Conservation (phyloP, 2,888 invertebrate species). For the Nymphalis polychloros region DNA sequence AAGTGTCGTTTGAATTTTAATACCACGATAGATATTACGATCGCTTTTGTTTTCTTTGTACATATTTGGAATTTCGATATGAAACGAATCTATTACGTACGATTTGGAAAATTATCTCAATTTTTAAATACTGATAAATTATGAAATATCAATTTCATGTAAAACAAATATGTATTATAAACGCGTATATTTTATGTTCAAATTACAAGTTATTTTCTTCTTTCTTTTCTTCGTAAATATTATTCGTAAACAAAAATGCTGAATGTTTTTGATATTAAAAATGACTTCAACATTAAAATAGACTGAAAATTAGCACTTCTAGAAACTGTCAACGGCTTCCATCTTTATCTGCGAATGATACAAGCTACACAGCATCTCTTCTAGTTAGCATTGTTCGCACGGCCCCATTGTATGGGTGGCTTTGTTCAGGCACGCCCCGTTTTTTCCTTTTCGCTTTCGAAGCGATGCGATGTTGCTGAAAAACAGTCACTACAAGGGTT, state of each 20-base stretch:
- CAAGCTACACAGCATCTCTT: slow-evolving; percentile 63
- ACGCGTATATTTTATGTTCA: not conserved
- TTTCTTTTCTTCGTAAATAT: too few species aligned
- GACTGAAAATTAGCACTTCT: slow-evolving; percentile 14
- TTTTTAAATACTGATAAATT: too few species aligned
- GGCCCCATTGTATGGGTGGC: slow-evolving; percentile 68
- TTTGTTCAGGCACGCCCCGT: slow-evolving; percentile 78
- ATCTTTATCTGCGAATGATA: slow-evolving; percentile 75
- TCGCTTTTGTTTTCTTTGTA: slow-evolving; percentile 27
- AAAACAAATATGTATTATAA: not conserved
- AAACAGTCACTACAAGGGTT: slow-evolving; percentile 50
- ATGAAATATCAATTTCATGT: too few species aligned
- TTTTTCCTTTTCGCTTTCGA: slow-evolving; percentile 73
- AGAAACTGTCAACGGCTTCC: slow-evolving; percentile 30
- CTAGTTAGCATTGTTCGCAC: slow-evolving; percentile 77
- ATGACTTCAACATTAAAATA: not conserved
- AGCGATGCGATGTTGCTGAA: slow-evolving; percentile 62
- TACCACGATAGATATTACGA: slow-evolving; percentile 56
- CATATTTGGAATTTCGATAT: not conserved
- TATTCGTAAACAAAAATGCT: not conserved
- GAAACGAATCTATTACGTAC: not conserved
- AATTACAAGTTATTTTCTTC: too few species aligned
- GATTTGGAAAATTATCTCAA: not conserved
- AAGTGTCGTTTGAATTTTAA: slow-evolving; percentile 76
- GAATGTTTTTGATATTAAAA: not conserved